phyloP scores from a whole-genome alignment of 1,140 invertebrate genomes.

The Caenorhabditis inopinata region DNA sequence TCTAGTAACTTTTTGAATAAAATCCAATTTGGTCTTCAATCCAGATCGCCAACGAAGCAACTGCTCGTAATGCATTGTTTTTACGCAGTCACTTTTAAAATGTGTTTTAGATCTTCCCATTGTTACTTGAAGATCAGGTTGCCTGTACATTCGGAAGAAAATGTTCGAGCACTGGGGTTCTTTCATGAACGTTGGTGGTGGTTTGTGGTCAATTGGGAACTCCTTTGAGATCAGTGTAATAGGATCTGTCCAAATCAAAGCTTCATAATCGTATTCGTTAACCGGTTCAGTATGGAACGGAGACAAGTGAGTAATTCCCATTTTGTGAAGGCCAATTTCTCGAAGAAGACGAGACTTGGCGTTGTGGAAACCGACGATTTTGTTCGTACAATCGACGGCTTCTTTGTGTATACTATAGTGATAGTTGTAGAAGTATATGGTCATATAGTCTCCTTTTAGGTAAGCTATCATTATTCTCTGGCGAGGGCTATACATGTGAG shows the following conservation, averaged over 20 bases:
- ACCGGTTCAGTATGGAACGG: conserved; percentile 24
- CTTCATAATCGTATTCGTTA: conserved; percentile 51
- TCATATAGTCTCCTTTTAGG: conserved; percentile 12
- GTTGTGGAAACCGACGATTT: conserved; percentile 55
- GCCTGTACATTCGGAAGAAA: conserved; percentile 14
- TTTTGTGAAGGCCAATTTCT: conserved; percentile 61
- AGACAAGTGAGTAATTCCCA: conserved; percentile 57
- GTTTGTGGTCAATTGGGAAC: conserved; percentile 51
- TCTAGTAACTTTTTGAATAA: not conserved
- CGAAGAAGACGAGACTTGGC: conserved; percentile 52
- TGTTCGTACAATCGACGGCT: not conserved
- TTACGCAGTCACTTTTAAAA: not conserved
- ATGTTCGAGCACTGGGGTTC: conserved; percentile 43
- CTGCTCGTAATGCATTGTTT: conserved; percentile 22
- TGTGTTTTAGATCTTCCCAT: not conserved
- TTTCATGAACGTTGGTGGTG: conserved; percentile 54
- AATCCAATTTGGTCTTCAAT: not conserved
- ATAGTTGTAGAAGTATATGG: conserved; percentile 10
- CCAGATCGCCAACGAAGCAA: not conserved
- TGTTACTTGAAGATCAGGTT: not conserved
- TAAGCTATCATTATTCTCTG: conserved; percentile 1
- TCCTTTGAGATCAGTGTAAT: conserved; percentile 53
- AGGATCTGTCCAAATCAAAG: conserved; percentile 55
- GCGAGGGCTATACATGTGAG: not conserved
- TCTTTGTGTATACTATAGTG: not conserved